Evolutionary conservation across 1,140 invertebrate species (phyloP).

Genomic region (Leguminivora glycinivorella): DNA sequence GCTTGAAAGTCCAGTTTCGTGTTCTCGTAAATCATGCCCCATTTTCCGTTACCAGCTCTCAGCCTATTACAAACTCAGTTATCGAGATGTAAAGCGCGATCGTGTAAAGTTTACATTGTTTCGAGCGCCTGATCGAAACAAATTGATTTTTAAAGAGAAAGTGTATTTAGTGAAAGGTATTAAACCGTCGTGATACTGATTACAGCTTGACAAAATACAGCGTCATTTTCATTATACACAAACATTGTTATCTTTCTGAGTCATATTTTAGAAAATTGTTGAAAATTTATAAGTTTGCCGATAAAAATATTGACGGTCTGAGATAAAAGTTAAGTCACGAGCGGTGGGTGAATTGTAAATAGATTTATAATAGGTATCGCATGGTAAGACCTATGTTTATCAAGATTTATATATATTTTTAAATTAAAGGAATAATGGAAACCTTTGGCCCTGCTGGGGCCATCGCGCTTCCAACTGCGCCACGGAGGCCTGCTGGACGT

Average conservation of each 20-base stretch:
- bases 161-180: conserved; percentile 54
- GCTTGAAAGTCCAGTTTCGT: no score
- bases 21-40: no score
- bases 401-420: no score
- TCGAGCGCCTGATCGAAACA: conserved; percentile 39
- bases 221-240: conserved; percentile 25
- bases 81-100: conserved; percentile 49
- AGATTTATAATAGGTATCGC: not conserved
- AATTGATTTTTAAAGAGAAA: conserved; percentile 60
- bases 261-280: conserved; percentile 25
- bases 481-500: no score
- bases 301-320: conserved; percentile 4
- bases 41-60: not conserved
- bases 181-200: conserved; percentile 35
- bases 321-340: conserved; percentile 4
- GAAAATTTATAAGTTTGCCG: conserved; percentile 16
- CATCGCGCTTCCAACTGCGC: no score
- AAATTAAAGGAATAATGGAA: no score
- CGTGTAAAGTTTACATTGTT: conserved; percentile 42
- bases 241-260: conserved; percentile 24
- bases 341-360: not conserved
- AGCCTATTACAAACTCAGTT: conserved; percentile 47
- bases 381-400: no score
- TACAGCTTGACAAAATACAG: conserved; percentile 29
- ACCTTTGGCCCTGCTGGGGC: no score